Evolutionary conservation across 2,888 invertebrate genomes (phyloP).

Genomic region (Drosophila leonis): DNA sequence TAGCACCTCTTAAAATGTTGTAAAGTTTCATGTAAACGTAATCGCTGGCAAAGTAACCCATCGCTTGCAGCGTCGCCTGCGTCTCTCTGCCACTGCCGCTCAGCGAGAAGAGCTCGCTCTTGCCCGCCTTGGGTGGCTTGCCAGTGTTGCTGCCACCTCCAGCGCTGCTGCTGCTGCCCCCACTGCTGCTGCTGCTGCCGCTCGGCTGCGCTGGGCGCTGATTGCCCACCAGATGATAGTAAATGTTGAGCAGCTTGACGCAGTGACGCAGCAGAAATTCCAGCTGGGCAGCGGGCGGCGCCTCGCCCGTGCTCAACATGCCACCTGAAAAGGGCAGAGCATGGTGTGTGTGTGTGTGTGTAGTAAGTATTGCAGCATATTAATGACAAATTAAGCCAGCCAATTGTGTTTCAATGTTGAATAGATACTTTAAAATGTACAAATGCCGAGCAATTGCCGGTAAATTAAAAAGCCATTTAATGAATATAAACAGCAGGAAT

Average conservation of each 20-base stretch:
- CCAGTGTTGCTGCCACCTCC: constrained; percentile 24
- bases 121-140: constrained; percentile 72
- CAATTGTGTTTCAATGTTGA: constrained; percentile 68
- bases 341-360: neutral
- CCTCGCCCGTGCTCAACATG: constrained; percentile 61
- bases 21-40: constrained; percentile 95
- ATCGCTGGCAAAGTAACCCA: constrained; percentile 89
- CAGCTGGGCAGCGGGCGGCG: constrained; percentile 46
- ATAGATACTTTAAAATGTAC: constrained; percentile 59
- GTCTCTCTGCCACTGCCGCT: constrained; percentile 66
- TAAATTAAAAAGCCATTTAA: constrained; percentile 73
- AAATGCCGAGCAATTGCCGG: constrained; percentile 60
- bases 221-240: constrained; percentile 84
- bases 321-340: constrained; percentile 50
- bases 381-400: constrained; percentile 68
- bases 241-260: constrained; percentile 85
- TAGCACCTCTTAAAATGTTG: constrained; percentile 92
- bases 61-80: constrained; percentile 73
- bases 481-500: constrained; percentile 48
- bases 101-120: constrained; percentile 80
- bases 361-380: constrained; percentile 44
- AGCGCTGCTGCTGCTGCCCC: constrained; percentile 1
- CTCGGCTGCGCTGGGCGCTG: constrained; percentile 79
- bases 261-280: constrained; percentile 83
- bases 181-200: constrained; percentile 11